Evolutionary conservation across 1,140 invertebrate genomes (phyloP).

Genomic region (Heliconius himera): DNA sequence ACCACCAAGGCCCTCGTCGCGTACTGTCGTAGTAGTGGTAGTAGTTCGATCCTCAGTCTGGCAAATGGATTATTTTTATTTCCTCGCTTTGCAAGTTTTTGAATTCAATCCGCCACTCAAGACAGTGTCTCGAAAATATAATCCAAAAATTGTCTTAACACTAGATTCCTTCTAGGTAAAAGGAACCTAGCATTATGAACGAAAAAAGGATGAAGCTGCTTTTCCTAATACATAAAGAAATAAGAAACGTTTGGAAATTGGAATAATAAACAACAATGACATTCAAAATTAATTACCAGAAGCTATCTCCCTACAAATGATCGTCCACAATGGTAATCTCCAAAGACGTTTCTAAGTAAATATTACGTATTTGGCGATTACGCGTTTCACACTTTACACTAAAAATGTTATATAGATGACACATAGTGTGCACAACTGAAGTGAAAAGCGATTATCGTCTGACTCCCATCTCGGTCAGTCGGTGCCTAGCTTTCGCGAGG

Average conservation of each 20-base stretch:
- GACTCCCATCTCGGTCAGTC: conserved; percentile 42
- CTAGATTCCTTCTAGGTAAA: too few species aligned
- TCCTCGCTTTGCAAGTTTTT: not conserved
- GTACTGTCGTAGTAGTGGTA: not conserved
- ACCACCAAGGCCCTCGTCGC: too few species aligned
- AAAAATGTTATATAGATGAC: conserved; percentile 32
- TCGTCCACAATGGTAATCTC: not conserved
- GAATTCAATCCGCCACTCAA: not conserved
- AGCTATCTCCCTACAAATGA: not conserved
- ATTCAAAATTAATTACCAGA: not conserved
- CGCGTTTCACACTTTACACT: not conserved
- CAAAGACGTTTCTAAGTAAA: not conserved
- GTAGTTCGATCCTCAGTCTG: not conserved
- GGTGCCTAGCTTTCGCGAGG: conserved; percentile 37
- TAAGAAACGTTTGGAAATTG: too few species aligned
- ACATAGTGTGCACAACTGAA: conserved; percentile 37
- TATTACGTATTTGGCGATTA: not conserved
- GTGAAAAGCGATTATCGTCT: conserved; percentile 46
- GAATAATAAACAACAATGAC: too few species aligned
- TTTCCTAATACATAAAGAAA: too few species aligned
- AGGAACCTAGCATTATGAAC: too few species aligned
- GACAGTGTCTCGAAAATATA: too few species aligned
- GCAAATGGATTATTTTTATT: not conserved
- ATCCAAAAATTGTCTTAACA: too few species aligned
- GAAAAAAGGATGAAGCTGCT: too few species aligned